A percentile compares a stretch with the other conserved stretches of the same genome.
These are phyloP conservation scores for Nephrotoma guestfalica DNA, from an alignment of 2,888 invertebrate species.

Conservation along the genomic window DNA sequence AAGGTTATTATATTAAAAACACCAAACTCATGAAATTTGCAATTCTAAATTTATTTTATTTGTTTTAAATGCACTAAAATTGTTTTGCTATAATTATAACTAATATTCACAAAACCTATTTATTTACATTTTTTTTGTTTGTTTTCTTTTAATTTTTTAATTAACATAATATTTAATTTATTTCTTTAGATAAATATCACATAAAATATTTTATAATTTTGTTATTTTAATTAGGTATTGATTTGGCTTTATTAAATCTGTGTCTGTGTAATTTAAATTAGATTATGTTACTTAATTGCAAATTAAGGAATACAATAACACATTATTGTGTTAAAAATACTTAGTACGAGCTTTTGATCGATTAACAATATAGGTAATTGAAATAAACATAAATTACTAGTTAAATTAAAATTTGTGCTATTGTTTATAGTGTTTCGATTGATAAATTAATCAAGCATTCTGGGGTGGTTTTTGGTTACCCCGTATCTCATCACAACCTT, in stretches of 20 bases:
- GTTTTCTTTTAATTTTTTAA: neutral
- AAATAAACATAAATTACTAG: neutral
- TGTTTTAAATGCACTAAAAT: neutral
- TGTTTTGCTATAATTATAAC: neutral
- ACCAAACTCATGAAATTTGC: neutral
- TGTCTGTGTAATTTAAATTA: neutral
- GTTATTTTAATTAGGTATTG: neutral
- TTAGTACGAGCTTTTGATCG: neutral
- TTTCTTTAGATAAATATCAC: neutral
- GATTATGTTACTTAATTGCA: neutral
- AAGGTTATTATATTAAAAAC: neutral
- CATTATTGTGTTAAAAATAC: neutral
- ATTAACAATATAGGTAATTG: neutral
- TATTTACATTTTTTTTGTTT: neutral
- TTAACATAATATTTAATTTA: neutral
- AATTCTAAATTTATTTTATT: neutral
- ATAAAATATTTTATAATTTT: neutral
- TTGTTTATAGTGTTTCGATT: neutral
- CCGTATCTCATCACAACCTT: neutral
- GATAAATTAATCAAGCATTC: neutral
- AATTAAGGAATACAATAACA: neutral
- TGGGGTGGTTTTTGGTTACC: neutral
- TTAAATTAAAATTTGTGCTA: neutral
- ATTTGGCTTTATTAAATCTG: neutral
- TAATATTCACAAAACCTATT: neutral